phyloP scores from a whole-genome alignment of 2,888 invertebrate genomes.

The Drosophila cognata region DNA sequence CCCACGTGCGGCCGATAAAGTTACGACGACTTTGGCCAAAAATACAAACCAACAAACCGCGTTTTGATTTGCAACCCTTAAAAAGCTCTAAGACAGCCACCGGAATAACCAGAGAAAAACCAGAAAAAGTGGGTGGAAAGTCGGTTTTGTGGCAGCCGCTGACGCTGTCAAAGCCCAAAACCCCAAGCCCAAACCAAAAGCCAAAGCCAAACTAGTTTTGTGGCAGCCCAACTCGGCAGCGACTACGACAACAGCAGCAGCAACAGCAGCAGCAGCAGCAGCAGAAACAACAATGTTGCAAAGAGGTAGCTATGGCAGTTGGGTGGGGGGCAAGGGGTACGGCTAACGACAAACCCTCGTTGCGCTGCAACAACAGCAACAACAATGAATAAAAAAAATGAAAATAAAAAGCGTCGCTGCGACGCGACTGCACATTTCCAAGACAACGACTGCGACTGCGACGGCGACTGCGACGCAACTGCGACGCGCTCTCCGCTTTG shows the following conservation, averaged over 20 bases:
- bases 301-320: not conserved
- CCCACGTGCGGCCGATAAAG: constrained; percentile 52
- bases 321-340: constrained; percentile 7
- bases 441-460: constrained; percentile 45
- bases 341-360: constrained; percentile 32
- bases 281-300: constrained; percentile 5
- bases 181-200: constrained; percentile 29
- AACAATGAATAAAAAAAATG: constrained; percentile 9
- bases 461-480: constrained; percentile 20
- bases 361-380: constrained; percentile 18
- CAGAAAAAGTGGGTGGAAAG: constrained; percentile 78
- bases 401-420: constrained; percentile 22
- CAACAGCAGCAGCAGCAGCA: not conserved
- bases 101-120: constrained; percentile 64
- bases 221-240: constrained; percentile 62
- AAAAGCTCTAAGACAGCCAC: constrained; percentile 68
- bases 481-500: constrained; percentile 36
- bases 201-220: constrained; percentile 79
- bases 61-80: constrained; percentile 81
- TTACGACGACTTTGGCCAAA: constrained; percentile 79
- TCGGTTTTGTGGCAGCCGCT: constrained; percentile 57
- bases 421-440: constrained; percentile 59
- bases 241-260: constrained; percentile 32
- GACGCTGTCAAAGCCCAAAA: constrained; percentile 47
- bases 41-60: constrained; percentile 81